These are phyloP conservation scores for Malthinus seriepunctatus DNA, from an alignment of 2,888 invertebrate species.

Conservation along the genomic window DNA sequence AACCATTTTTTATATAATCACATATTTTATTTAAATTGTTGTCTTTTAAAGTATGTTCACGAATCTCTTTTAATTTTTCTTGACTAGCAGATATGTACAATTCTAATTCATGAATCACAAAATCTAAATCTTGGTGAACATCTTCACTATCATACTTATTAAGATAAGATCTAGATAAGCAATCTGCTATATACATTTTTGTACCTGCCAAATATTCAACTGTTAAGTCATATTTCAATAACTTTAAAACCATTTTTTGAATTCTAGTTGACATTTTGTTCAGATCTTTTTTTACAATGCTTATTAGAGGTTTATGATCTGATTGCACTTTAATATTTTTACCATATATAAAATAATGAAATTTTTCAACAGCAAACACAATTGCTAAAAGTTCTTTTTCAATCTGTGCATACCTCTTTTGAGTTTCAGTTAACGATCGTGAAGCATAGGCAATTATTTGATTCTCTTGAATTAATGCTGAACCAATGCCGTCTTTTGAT, in stretches of 20 bases:
- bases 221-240: not conserved
- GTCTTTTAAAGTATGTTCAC: slow-evolving; percentile 8
- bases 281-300: slow-evolving; percentile 5
- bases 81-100: not conserved
- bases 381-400: slow-evolving; percentile 1
- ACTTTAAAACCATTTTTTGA: not conserved
- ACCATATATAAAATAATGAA: slow-evolving; percentile 2
- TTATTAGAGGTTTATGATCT: slow-evolving; percentile 15
- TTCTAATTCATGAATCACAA: not conserved
- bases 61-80: slow-evolving; percentile 9
- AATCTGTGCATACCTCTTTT: not conserved
- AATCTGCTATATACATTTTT: not conserved
- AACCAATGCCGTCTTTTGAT: not conserved
- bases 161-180: not conserved
- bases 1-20: slow-evolving; percentile 9
- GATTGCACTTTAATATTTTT: slow-evolving; percentile 1
- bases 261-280: not conserved
- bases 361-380: not conserved
- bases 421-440: not conserved
- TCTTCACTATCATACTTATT: not conserved
- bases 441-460: not conserved
- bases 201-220: not conserved
- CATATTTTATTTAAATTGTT: slow-evolving; percentile 10
- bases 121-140: not conserved
- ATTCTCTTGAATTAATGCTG: not conserved